phyloP scores from a whole-genome alignment of 1,140 invertebrate genomes.

The Bombus fervidus region DNA sequence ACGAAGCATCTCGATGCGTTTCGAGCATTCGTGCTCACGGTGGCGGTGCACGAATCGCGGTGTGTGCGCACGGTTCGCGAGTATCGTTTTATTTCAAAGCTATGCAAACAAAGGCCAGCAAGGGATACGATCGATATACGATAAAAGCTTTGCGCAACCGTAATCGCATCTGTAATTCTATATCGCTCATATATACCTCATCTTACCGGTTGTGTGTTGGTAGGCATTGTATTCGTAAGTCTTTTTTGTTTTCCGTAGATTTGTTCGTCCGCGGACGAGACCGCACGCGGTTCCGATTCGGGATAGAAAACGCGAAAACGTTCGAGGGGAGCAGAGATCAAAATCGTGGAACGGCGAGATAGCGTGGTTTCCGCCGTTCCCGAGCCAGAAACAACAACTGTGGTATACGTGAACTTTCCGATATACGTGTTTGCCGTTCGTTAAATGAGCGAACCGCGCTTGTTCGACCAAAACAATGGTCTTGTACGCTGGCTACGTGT shows the following conservation, averaged over 20 bases:
- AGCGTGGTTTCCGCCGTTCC: slow-evolving; percentile 46
- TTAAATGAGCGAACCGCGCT: slow-evolving; percentile 51
- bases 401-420: slow-evolving; percentile 51
- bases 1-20: not conserved
- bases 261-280: not conserved
- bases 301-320: not conserved
- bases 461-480: slow-evolving; percentile 59
- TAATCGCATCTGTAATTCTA: slow-evolving; percentile 48
- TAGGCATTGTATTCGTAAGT: slow-evolving; percentile 43
- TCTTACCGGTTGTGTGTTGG: not conserved
- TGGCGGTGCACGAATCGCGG: not conserved
- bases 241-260: slow-evolving; percentile 23
- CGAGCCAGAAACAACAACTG: slow-evolving; percentile 40
- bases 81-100: slow-evolving; percentile 34
- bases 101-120: slow-evolving; percentile 25
- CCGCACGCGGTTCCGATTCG: too few relatives aligned
- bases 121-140: slow-evolving; percentile 43
- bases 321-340: not conserved
- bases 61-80: not conserved
- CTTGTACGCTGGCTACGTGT: slow-evolving; percentile 58
- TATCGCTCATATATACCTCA: slow-evolving; percentile 5
- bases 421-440: slow-evolving; percentile 61
- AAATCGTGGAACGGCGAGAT: slow-evolving; percentile 24
- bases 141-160: slow-evolving; percentile 32
- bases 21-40: not conserved